These are phyloP conservation scores for Chrysodeixis includens DNA, from an alignment of 2,888 invertebrate genomes.

Conservation along the genomic window DNA sequence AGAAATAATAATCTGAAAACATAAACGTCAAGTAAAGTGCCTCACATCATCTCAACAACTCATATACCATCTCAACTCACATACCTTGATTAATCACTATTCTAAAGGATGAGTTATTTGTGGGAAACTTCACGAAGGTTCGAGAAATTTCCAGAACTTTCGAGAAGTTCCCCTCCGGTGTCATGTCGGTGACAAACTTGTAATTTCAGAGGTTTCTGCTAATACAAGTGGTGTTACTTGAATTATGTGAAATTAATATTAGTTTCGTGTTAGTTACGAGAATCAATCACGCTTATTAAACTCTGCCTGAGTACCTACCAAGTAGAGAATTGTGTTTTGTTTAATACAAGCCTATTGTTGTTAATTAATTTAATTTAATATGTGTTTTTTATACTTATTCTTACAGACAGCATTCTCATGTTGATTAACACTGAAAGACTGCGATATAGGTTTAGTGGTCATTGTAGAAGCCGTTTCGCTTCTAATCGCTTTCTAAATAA, in stretches of 20 bases:
- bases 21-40: background rate
- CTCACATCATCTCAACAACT: background rate
- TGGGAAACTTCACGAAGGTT: conserved; percentile 30
- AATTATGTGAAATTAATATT: conserved; percentile 16
- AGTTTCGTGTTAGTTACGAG: background rate
- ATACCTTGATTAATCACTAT: conserved; percentile 36
- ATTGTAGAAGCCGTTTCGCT: too few relatives aligned
- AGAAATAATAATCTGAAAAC: background rate
- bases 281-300: background rate
- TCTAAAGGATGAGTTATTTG: conserved; percentile 31
- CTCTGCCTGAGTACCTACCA: background rate
- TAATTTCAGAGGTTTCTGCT: conserved; percentile 14
- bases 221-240: conserved; percentile 8
- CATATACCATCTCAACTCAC: background rate
- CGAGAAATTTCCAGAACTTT: conserved; percentile 24
- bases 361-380: background rate
- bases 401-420: too few relatives aligned
- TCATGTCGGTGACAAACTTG: conserved; percentile 41
- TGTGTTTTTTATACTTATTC: too few relatives aligned
- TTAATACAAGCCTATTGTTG: background rate
- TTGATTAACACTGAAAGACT: too few relatives aligned
- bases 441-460: too few relatives aligned
- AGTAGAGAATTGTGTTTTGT: too few relatives aligned
- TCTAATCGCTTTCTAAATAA: too few relatives aligned
- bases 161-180: conserved; percentile 24